Evolutionary conservation across 2,888 invertebrate species (phyloP), one percentile per base, ranked within the genome.

Genomic region (Caenorhabditis panamensis): DNA sequence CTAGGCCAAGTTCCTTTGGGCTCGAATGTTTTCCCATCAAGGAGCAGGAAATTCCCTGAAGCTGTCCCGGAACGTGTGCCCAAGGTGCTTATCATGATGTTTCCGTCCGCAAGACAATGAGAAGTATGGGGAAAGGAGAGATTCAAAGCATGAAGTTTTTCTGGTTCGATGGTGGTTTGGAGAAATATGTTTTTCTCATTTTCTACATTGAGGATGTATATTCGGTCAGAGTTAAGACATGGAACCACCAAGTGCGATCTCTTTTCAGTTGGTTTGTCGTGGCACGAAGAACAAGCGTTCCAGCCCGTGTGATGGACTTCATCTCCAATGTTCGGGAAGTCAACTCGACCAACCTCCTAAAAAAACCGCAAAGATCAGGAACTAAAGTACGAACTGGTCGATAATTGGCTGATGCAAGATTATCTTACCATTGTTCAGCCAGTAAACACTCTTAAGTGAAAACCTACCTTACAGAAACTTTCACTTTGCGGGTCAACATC

Each of bases 271-370:
- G 79, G 71, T 18, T 84, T 72, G 41, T 80, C 81, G 63, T 95
- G 94, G 91, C 97, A 97, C 91, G 96, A 96, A 86, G 96, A 96
- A 91, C 98, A 98, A 0, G 96, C 94, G 91, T 98, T 97, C 97
- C 97, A 98, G 0, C 97, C 97, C 51, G 95, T 94, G 91, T 98
- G 98, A 91, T 98, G 98, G 0, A 98, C 92, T 91, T 98, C 98
- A 89, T 98, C 96, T 0, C 94, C 94, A 3, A 93, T 91, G 81
- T 94, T 92, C 9, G 94, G 94, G 88, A 96, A 95, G 88, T 94
- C 93, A 0, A 96, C 93, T 22, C 96, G 94, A 91, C 95, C 94
- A 54, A 98, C 94, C 4, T 97, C 94, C 97, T 97, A 91, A 1
- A 87, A n/a, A n/a, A 84, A 69, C 41, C 36, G 11, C 6, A 75